Evolutionary conservation across 2,113 vertebrate species (phyloP).

Genomic region (Scomber scombrus): DNA sequence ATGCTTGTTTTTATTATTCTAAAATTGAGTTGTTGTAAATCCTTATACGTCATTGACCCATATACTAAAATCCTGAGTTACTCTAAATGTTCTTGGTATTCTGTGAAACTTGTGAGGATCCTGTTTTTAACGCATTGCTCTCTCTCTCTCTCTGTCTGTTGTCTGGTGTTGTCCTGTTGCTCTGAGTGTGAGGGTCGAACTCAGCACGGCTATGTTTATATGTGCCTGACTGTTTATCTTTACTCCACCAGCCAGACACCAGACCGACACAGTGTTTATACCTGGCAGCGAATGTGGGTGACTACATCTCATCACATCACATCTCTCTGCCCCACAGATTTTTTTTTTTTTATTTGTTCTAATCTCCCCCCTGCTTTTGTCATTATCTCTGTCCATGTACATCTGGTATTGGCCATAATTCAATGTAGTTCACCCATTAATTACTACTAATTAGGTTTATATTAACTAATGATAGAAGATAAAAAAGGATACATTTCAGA

Average conservation of each 20-base stretch:
- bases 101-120: background rate
- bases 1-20: too few species aligned
- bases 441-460: too few species aligned
- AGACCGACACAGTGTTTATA: conserved; percentile 43
- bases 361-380: too few species aligned
- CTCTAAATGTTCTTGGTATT: background rate
- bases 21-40: too few species aligned
- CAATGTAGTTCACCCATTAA: too few species aligned
- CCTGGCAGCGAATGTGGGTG: conserved; percentile 27
- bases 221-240: conserved; percentile 60
- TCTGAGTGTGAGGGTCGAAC: background rate
- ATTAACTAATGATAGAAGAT: too few species aligned
- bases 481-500: too few species aligned
- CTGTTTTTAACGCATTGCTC: background rate
- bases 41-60: too few species aligned
- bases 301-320: conserved; percentile 8
- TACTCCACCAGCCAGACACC: conserved; percentile 42
- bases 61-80: background rate
- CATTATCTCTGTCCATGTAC: too few species aligned
- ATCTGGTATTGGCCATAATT: too few species aligned
- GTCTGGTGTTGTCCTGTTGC: conserved; percentile 23
- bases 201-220: conserved; percentile 51
- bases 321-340: conserved; percentile 10
- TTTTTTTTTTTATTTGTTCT: conserved; percentile 5
- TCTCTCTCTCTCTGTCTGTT: background rate